phyloP scores from a whole-genome alignment of 2,113 vertebrate genomes.

The Oncorhynchus masou region DNA sequence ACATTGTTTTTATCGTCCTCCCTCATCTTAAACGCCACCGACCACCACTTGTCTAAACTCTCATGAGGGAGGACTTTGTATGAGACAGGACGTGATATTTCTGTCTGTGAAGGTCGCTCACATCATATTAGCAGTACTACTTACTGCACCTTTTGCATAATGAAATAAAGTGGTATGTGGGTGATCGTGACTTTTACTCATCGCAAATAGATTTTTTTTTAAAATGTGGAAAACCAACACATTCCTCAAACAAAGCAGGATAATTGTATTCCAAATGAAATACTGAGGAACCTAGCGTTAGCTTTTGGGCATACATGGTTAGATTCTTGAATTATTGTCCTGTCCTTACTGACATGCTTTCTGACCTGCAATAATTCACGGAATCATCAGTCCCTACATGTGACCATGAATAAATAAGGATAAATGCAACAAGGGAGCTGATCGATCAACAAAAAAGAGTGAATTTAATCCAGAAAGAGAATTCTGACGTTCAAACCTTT shows the following conservation, averaged over 20 bases:
- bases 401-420: conserved; percentile 44
- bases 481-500: neutral
- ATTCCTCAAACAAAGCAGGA: neutral
- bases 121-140: neutral
- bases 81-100: neutral
- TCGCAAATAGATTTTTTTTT: neutral
- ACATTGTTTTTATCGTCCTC: too few relatives aligned
- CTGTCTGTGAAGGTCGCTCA: neutral
- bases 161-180: neutral
- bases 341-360: conserved; percentile 22
- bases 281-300: neutral
- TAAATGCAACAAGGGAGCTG: neutral
- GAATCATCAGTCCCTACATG: conserved; percentile 16
- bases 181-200: too few relatives aligned
- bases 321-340: neutral
- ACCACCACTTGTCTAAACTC: neutral
- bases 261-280: neutral
- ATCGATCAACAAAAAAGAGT: neutral
- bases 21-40: too few relatives aligned
- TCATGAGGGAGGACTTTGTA: neutral
- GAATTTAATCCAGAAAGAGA: neutral
- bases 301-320: neutral
- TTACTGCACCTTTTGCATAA: neutral
- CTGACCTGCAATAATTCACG: conserved; percentile 41
- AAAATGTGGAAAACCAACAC: neutral